A percentile compares a stretch with the other conserved stretches of the same genome.
Evolutionary conservation across 2,888 invertebrate genomes (phyloP).

Genomic region (Hypena proboscidalis): DNA sequence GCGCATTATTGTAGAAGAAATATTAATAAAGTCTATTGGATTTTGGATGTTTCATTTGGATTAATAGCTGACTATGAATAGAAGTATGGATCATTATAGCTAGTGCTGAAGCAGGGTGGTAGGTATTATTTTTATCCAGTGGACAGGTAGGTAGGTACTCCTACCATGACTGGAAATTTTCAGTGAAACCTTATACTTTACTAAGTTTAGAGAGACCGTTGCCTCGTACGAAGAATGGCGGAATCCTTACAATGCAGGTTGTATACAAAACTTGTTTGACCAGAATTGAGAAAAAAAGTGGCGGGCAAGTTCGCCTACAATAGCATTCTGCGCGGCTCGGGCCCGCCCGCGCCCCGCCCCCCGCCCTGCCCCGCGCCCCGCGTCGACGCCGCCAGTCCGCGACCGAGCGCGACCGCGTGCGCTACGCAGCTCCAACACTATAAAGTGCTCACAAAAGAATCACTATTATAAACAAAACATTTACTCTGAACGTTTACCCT

Average conservation of each 20-base stretch:
- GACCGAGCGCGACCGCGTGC: slow-evolving; percentile 72
- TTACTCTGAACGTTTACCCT: slow-evolving; percentile 43
- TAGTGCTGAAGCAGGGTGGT: too few species aligned
- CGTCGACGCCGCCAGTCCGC: slow-evolving; percentile 62
- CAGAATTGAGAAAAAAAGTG: slow-evolving; percentile 82
- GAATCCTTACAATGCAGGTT: slow-evolving; percentile 85
- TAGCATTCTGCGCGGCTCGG: slow-evolving; percentile 75
- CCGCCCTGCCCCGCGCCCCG: slow-evolving; percentile 57
- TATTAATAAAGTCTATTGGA: too few species aligned
- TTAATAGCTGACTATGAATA: too few species aligned
- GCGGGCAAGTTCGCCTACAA: slow-evolving; percentile 85
- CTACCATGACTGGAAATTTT: slow-evolving; percentile 29
- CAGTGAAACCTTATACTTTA: slow-evolving; percentile 56
- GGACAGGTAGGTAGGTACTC: neutral
- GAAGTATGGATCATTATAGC: too few species aligned
- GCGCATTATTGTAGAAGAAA: too few species aligned
- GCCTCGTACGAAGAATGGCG: slow-evolving; percentile 79
- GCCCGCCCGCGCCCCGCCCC: slow-evolving; percentile 73
- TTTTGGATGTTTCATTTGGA: too few species aligned
- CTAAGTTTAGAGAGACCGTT: slow-evolving; percentile 76
- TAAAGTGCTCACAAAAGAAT: slow-evolving; percentile 55
- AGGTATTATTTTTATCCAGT: neutral
- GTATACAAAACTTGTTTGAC: slow-evolving; percentile 85
- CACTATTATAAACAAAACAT: slow-evolving; percentile 60
- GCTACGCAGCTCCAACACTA: slow-evolving; percentile 42